These are phyloP conservation scores for Zalophus californianus DNA, from an alignment of 2,797 vertebrate species.

Conservation along the genomic window DNA sequence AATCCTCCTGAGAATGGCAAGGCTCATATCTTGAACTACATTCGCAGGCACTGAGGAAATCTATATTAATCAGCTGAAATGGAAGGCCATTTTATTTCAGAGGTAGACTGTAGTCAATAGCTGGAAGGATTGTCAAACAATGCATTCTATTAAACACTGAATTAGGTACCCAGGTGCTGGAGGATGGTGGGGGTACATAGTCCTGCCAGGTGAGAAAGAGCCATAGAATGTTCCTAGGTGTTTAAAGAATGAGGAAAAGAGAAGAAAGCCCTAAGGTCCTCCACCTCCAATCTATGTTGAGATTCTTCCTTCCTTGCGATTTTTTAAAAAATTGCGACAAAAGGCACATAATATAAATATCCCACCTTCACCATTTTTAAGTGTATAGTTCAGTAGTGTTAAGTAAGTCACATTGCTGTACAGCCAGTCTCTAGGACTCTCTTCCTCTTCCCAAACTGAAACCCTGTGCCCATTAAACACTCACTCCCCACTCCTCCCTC, in stretches of 20 bases:
- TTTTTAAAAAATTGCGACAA: neutral
- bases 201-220: neutral
- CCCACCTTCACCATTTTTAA: conserved; percentile 23
- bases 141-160: conserved; percentile 62
- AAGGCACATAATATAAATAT: neutral
- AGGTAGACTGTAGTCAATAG: conserved; percentile 70
- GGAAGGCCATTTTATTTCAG: conserved; percentile 83
- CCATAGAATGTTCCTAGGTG: neutral
- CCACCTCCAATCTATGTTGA: neutral
- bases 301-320: neutral
- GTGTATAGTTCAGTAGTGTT: neutral
- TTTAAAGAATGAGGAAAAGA: conserved; percentile 43
- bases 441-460: conserved; percentile 37
- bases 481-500: neutral
- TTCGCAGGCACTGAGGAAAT: conserved; percentile 78
- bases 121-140: conserved; percentile 56
- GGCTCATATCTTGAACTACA: conserved; percentile 68
- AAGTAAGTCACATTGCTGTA: neutral
- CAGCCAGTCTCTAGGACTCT: neutral
- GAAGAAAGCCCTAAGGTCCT: conserved; percentile 39
- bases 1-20: conserved; percentile 77
- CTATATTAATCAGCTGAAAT: conserved; percentile 78
- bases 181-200: neutral
- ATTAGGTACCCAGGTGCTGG: neutral
- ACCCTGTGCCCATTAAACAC: neutral